Conservation (phyloP, 2,113 vertebrate species). For the Myanophis thanlyinensis region DNA sequence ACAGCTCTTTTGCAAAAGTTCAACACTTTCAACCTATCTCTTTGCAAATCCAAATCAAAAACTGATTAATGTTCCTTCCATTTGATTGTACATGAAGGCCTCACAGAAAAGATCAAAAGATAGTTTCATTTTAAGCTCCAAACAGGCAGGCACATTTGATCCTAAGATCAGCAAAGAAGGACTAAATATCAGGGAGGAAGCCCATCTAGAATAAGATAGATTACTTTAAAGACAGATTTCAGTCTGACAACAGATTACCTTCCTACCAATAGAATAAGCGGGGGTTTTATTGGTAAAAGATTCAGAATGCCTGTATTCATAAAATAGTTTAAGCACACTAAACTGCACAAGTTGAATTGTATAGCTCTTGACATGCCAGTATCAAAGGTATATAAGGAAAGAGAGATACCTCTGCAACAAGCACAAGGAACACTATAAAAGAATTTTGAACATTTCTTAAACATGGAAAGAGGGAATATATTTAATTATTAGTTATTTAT, state of each 20-base stretch:
- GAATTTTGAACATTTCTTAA: not conserved
- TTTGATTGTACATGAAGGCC: conserved; percentile 21
- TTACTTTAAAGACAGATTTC: not conserved
- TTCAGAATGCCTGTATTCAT: not conserved
- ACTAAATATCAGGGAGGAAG: conserved; percentile 39
- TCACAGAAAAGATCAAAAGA: conserved; percentile 53
- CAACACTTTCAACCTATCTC: not conserved
- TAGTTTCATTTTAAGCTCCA: conserved; percentile 55
- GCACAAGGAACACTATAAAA: not conserved
- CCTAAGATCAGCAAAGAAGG: conserved; percentile 36
- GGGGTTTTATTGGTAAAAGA: not conserved
- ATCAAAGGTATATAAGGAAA: not conserved
- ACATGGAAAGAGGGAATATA: not conserved
- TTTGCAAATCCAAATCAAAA: not conserved
- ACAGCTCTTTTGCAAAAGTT: not conserved
- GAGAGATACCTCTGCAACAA: not conserved
- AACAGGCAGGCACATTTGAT: conserved; percentile 49
- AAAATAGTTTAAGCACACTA: not conserved
- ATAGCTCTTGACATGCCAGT: not conserved
- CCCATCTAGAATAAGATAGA: conserved; percentile 13
- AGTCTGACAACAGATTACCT: not conserved
- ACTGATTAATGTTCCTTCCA: conserved; percentile 17
- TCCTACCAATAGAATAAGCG: not conserved
- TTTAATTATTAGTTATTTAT: not conserved
- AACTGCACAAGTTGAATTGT: not conserved